Evolutionary conservation across 2,888 invertebrate genomes (phyloP), one percentile per base, ranked within the genome.

Genomic region (Ommatoiulus sabulosus): DNA sequence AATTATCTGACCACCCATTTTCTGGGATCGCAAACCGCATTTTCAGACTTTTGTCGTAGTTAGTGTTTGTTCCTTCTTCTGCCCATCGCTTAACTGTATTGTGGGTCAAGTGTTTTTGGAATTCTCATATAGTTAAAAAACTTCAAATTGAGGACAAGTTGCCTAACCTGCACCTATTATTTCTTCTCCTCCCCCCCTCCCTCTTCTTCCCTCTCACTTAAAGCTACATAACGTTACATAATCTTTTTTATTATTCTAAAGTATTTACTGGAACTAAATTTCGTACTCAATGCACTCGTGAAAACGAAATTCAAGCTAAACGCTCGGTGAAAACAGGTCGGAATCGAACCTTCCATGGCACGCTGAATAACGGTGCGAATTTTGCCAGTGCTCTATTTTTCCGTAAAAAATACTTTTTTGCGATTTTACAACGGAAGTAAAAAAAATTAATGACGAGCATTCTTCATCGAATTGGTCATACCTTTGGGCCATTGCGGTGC

Each of bases 71-170:
- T n/a, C n/a, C n/a, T n/a, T 20, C 24, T 72, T 72, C 72, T 24
- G 72, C 24, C 72, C 72, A 72, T 24, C 72, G 72, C 24, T 72
- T 72, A 72, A 72, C 72, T n/a, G 46, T 52, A 72, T 72, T 72
- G 72, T 72, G 72, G 72, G 72, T 72, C 72, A 72, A 72, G 72
- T 72, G 72, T 72, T 72, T 72, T 72, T 72, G 72, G 72, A 72
- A 72, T 72, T 72, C 72, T 72, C 72, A 72, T n/a, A n/a, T 24
- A 72, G 72, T 72, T 72, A 72, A 72, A 24, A 72, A 72, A 17
- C n/a, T n/a, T n/a, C 72, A 72, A 72, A 72, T 72, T 72, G 72
- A 72, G 72, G 72, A 72, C 72, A 72, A 72, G 24, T 72, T 72
- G 72, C 72, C 72, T 72, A 72, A 72, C 72, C 72, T 72, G 72